Percentiles rank a stretch among this genome's conserved stretches.
Conservation (phyloP, 2,797 vertebrate species). For the Paedocypris micromegethes region DNA sequence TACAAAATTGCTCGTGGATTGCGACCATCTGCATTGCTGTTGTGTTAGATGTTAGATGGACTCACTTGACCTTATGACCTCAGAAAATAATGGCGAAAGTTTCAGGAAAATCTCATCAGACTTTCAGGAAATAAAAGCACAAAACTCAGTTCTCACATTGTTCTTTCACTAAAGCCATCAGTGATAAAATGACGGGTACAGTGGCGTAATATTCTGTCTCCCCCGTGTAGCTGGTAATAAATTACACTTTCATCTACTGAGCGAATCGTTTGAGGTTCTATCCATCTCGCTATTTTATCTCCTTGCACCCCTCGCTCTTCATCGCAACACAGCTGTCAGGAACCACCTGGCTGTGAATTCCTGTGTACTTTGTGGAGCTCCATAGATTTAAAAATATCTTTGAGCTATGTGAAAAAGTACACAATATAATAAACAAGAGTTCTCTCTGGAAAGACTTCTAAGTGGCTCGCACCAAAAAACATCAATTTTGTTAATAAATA, state of each 20-base stretch:
- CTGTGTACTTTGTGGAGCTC: constrained; percentile 35
- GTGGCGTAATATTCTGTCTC: constrained; percentile 72
- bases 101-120: constrained; percentile 24
- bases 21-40: not conserved
- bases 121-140: constrained; percentile 38
- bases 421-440: no score
- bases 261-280: constrained; percentile 74
- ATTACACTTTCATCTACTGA: constrained; percentile 74
- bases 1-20: no score
- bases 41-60: constrained; percentile 19
- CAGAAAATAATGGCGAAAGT: constrained; percentile 14
- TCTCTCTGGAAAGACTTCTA: no score
- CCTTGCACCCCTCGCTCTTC: constrained; percentile 44
- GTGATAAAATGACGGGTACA: constrained; percentile 65
- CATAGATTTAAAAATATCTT: constrained; percentile 1
- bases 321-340: constrained; percentile 46
- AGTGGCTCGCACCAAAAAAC: no score
- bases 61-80: constrained; percentile 29
- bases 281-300: constrained; percentile 57
- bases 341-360: constrained; percentile 49
- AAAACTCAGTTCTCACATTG: constrained; percentile 57
- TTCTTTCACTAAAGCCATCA: constrained; percentile 74
- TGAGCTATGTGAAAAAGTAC: not conserved
- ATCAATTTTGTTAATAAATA: no score
- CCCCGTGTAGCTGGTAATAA: constrained; percentile 76